phyloP scores from a whole-genome alignment of 2,888 invertebrate species.

The Ommatoiulus sabulosus region DNA sequence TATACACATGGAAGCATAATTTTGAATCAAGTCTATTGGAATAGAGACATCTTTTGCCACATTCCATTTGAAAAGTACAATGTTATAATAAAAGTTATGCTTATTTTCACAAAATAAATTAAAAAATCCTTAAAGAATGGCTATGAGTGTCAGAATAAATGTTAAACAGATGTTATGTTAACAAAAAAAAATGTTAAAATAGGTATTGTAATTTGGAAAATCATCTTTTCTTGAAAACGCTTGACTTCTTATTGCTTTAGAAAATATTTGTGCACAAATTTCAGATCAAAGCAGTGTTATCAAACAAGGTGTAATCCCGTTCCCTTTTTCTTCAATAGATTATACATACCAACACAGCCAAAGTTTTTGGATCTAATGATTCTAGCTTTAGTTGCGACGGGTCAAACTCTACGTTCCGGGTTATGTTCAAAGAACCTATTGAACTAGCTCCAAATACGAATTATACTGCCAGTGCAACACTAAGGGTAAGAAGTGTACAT shows the following conservation, averaged over 20 bases:
- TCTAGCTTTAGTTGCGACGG: slow-evolving; percentile 84
- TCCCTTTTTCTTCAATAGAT: slow-evolving; percentile 68
- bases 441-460: slow-evolving; percentile 82
- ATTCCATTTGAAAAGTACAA: too few species aligned
- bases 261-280: background rate
- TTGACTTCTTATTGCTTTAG: background rate
- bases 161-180: too few species aligned
- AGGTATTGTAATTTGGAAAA: too few species aligned
- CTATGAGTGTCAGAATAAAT: too few species aligned
- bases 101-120: background rate
- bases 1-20: too few species aligned
- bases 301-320: too few species aligned
- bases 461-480: slow-evolving; percentile 83
- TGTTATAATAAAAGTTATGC: too few species aligned
- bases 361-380: slow-evolving; percentile 79
- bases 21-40: too few species aligned
- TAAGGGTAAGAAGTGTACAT: slow-evolving; percentile 73
- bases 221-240: too few species aligned
- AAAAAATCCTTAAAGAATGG: too few species aligned
- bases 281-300: background rate
- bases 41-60: too few species aligned
- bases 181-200: too few species aligned
- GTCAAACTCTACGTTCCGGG: slow-evolving; percentile 79
- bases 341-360: slow-evolving; percentile 80
- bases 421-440: slow-evolving; percentile 86